Conservation (phyloP, 2,888 invertebrate species). For the Dynastes tityus region DNA sequence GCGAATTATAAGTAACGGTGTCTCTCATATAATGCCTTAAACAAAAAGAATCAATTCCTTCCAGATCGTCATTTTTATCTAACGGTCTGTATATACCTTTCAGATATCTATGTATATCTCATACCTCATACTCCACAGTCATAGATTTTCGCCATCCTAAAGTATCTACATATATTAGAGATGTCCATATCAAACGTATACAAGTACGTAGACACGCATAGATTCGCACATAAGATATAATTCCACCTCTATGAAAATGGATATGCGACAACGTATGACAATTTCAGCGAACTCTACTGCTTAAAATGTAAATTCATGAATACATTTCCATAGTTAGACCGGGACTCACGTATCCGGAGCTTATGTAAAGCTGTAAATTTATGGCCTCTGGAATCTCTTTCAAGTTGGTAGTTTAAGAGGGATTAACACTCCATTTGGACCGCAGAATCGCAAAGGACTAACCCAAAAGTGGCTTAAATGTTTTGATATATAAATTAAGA, state of each 20-base stretch:
- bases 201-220: too few relatives aligned
- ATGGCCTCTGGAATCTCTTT: conserved; percentile 74
- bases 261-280: conserved; percentile 43
- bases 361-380: conserved; percentile 77
- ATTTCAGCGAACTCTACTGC: conserved; percentile 42
- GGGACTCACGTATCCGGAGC: conserved; percentile 70
- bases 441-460: conserved; percentile 57
- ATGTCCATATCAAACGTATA: too few relatives aligned
- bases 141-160: too few relatives aligned
- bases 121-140: too few relatives aligned
- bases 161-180: too few relatives aligned
- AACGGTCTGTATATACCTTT: too few relatives aligned
- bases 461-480: conserved; percentile 23
- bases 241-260: conserved; percentile 30
- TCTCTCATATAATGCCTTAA: too few relatives aligned
- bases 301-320: conserved; percentile 50
- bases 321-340: conserved; percentile 64
- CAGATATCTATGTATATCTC: too few relatives aligned
- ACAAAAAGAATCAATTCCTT: too few relatives aligned
- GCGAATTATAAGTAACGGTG: too few relatives aligned
- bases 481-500: conserved; percentile 43
- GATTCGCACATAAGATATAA: conserved; percentile 1
- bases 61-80: too few relatives aligned
- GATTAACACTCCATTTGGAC: conserved; percentile 75
- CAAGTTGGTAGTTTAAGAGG: conserved; percentile 71